Percentiles rank a stretch among this genome's conserved stretches.
Evolutionary conservation across 2,888 invertebrate species (phyloP).

Genomic region (Schizaphis graminum): DNA sequence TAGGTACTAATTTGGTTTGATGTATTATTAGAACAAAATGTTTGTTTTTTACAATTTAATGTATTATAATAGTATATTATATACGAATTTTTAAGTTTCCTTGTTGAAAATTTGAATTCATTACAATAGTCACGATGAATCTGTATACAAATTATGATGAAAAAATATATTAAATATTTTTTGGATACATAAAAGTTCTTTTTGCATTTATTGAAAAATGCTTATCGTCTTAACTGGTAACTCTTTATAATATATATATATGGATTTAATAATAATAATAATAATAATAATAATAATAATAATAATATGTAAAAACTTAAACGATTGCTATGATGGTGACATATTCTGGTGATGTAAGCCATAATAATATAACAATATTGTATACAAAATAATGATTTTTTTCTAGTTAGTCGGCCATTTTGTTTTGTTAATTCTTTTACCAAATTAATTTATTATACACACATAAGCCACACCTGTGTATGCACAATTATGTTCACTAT

Average conservation of each 20-base stretch:
- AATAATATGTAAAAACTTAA: not conserved
- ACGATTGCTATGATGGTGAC: not conserved
- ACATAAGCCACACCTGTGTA: constrained; percentile 56
- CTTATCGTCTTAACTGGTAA: not conserved
- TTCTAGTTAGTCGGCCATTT: constrained; percentile 49
- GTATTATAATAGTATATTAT: not conserved
- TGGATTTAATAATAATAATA: not conserved
- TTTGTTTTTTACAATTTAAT: not conserved
- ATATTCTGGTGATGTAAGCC: not conserved
- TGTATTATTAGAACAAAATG: not conserved
- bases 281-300: not conserved
- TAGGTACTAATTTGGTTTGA: not conserved
- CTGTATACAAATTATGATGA: not conserved
- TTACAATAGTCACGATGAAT: no score
- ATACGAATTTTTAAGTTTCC: not conserved
- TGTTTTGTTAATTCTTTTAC: constrained; percentile 38
- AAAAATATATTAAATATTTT: not conserved
- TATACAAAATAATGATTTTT: constrained; percentile 30
- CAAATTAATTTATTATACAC: constrained; percentile 48
- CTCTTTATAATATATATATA: not conserved
- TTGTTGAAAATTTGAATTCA: not conserved
- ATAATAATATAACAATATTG: not conserved
- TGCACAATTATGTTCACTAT: constrained; percentile 38
- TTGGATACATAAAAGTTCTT: not conserved
- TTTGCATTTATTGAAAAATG: not conserved